Conservation (phyloP, 1,140 invertebrate genomes). For the Aphelenchoides fujianensis region DNA sequence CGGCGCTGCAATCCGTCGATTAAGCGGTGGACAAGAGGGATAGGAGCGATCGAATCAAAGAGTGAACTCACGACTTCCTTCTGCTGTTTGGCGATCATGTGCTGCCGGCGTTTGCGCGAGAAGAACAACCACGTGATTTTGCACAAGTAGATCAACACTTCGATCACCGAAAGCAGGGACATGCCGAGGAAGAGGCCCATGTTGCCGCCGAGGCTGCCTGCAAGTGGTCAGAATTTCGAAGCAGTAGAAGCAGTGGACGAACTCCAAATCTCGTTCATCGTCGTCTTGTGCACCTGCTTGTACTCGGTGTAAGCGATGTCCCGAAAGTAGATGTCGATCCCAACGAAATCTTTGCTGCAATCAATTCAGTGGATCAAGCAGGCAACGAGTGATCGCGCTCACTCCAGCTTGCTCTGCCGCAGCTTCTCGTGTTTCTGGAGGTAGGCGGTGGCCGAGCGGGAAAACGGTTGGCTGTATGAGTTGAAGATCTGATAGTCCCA, state of each 20-base stretch:
- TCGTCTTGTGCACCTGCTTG: slow-evolving; percentile 52
- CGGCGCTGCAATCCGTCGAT: slow-evolving; percentile 3
- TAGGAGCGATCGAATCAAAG: too few relatives aligned
- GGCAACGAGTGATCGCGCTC: too few relatives aligned
- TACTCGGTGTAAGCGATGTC: slow-evolving; percentile 61
- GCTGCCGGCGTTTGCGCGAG: slow-evolving; percentile 52
- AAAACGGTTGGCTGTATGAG: slow-evolving; percentile 53
- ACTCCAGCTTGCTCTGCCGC: slow-evolving; percentile 30
- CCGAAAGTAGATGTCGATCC: slow-evolving; percentile 59
- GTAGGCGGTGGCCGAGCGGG: slow-evolving; percentile 36
- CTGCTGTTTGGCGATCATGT: slow-evolving; percentile 32
- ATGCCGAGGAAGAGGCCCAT: slow-evolving; percentile 62
- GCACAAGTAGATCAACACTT: slow-evolving; percentile 49
- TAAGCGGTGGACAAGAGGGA: too few relatives aligned
- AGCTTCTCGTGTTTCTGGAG: slow-evolving; percentile 31
- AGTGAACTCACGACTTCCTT: neutral
- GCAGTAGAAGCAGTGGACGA: too few relatives aligned
- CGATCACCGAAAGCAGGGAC: slow-evolving; percentile 51
- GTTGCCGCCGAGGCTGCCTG: slow-evolving; percentile 58
- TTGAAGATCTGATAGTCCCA: slow-evolving; percentile 57
- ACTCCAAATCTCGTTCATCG: slow-evolving; percentile 48
- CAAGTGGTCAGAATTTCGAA: too few relatives aligned
- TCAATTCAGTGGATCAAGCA: too few relatives aligned
- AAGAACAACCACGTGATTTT: slow-evolving; percentile 58
- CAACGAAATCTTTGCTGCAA: slow-evolving; percentile 54